Base-by-base conservation (phyloP, 2,888 invertebrate genomes). In the Sminthurides aquaticus region DNA sequence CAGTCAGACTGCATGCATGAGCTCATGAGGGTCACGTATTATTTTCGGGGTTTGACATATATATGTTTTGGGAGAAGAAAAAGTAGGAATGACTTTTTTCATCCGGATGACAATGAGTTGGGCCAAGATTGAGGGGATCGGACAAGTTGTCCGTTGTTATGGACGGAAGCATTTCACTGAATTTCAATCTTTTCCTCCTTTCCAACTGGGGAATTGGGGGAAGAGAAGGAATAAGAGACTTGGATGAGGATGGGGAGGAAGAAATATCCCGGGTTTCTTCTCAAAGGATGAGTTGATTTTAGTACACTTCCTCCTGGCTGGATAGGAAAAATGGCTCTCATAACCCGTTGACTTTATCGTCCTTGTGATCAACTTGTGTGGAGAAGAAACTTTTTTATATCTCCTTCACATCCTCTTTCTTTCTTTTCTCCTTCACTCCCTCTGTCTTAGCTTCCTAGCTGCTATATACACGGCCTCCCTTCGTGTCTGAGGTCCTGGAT, bases 331-430 rank as follows among this genome's bases (percentile, higher is more conserved):
- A 52, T 52, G 52, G 52, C 15, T 20, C 52, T 52, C 52, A 52
- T 52, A 52, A 52, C 52, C 52, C 52, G 52, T 22, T 22, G 52
- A 52, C 52, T 52, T 52, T 52, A 52, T 52, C 52, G 52, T 52
- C 52, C 22, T 52, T 20, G 20, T 52, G 52, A 52, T 52, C 52
- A 52, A 52, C 52, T 52, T 52, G 52, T 52, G 52, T 52, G 52
- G 52, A 52, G 52, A 52, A 8, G 20, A 52, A 52, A 15, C 22
- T 52, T 52, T 52, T 52, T 52, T 52, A 52, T 52, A 52, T 52
- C 20, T 52, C 15, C 20, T 52, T 52, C 52, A 34, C 43, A 34
- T 34, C 43, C 43, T 34, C 15, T 34, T 15, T 15, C 43, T 34
- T 11, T 34, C 15, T 34, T 34, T 34, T 34, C 43, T 15, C 43